Evolutionary conservation across 2,888 invertebrate species (phyloP), one percentile per base, ranked within the genome.

Genomic region (Rhingia campestris): DNA sequence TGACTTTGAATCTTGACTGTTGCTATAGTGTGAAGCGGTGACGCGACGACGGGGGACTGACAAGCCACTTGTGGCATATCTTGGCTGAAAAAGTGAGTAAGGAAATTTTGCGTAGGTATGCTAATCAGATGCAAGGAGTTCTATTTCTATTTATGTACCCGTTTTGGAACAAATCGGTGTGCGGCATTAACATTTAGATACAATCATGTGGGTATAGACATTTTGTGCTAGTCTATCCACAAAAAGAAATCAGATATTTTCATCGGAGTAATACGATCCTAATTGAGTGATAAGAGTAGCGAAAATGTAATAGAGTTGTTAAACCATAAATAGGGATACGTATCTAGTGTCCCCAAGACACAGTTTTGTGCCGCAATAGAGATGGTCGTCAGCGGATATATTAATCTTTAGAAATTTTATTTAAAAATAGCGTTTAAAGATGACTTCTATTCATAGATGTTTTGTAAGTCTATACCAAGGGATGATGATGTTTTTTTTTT

Each of bases 281-380:
- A 76, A 76, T 76, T 76, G 59, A 56, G 69, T 76, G 76, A 69
- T 45, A 76, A 76, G 22, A 22, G 76, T 61, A 47, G 76, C 51
- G 30, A 72, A 30, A 32, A 59, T 10, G 49, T 61, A 43, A 61
- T 51, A 51, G 49, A 61, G 51, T 51, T 37, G n/a, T 14, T 61
- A 61, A 51, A 53, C 51, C n/a, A 37, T 33, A 41, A 51, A 59
- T 51, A 51, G 51, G 70, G 59, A 49, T 56, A 37, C 47, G 58
- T 58, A 39, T 58, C 54, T 43, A 47, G 37, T 10, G 39, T 22
- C 30, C 69, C 37, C 30, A 14, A 6, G 56, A 47, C 32, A 47
- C 5, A 14, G 10, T 9, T 37, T 37, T 45, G 10, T 6, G 4
- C 22, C 22, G 22, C 22, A 4, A 7, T 7, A 1, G 12, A 41